These are phyloP conservation scores for Aromia moschata DNA, from an alignment of 2,888 invertebrate species.

Conservation along the genomic window DNA sequence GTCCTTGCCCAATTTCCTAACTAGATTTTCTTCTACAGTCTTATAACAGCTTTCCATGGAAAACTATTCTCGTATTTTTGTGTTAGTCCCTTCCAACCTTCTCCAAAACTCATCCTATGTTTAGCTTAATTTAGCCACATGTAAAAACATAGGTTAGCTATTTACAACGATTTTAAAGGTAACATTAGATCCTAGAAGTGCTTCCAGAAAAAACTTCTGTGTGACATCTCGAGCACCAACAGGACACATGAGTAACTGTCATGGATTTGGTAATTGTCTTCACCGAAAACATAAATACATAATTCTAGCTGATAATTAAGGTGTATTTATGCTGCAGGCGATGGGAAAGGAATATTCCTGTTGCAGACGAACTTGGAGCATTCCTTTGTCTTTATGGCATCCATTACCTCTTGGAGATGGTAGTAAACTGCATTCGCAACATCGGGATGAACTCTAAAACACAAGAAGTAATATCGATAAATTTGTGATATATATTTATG, in stretches of 20 bases:
- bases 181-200: conserved; percentile 9
- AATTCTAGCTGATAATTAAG: too few relatives aligned
- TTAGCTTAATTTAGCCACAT: too few relatives aligned
- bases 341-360: conserved; percentile 51
- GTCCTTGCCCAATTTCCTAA: too few relatives aligned
- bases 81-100: too few relatives aligned
- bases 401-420: conserved; percentile 79
- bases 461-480: too few relatives aligned
- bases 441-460: conserved; percentile 73
- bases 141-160: too few relatives aligned
- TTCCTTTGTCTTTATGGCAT: conserved; percentile 74
- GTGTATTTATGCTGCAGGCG: conserved; percentile 50
- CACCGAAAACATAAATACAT: too few relatives aligned
- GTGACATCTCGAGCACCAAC: background rate
- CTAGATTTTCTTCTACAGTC: too few relatives aligned
- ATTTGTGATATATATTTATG: too few relatives aligned
- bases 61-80: too few relatives aligned
- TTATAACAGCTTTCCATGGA: too few relatives aligned
- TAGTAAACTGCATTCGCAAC: conserved; percentile 69
- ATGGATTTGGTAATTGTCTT: conserved; percentile 21
- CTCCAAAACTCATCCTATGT: too few relatives aligned
- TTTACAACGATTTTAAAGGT: conserved; percentile 17
- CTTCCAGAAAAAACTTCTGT: conserved; percentile 20
- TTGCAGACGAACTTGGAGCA: conserved; percentile 73
- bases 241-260: background rate